Percentiles rank a stretch among this genome's conserved stretches.
phyloP scores from a whole-genome alignment of 2,888 invertebrate genomes.

The Rhamnusium bicolor region DNA sequence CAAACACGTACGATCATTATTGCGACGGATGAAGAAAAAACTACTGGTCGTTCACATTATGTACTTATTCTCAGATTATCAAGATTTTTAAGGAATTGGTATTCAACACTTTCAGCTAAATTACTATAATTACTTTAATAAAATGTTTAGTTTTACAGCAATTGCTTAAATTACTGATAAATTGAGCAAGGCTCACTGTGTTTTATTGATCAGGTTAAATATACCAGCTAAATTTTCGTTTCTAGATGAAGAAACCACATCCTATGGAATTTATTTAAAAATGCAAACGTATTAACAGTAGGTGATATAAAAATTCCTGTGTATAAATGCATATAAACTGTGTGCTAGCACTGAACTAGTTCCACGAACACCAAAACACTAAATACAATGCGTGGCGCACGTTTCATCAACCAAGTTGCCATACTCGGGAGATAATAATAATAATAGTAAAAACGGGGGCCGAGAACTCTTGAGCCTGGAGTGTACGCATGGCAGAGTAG shows the following conservation, averaged over 20 bases:
- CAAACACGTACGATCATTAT: conserved; percentile 66
- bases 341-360: no score
- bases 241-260: background rate
- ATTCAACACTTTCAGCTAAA: conserved; percentile 33
- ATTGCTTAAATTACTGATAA: background rate
- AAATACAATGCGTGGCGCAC: no score
- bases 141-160: conserved; percentile 19
- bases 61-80: conserved; percentile 46
- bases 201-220: background rate
- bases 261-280: background rate
- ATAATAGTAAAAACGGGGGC: no score
- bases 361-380: no score
- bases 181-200: background rate
- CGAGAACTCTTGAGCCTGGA: no score
- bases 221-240: background rate
- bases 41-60: conserved; percentile 48
- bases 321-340: no score
- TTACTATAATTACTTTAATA: conserved; percentile 34
- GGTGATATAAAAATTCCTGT: no score
- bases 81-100: conserved; percentile 43
- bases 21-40: conserved; percentile 59
- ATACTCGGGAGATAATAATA: no score
- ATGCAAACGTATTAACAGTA: no score
- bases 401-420: no score
- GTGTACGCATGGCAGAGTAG: no score